Percentiles rank a stretch among this genome's conserved stretches.
These are phyloP conservation scores for Macrochelys suwanniensis DNA, from an alignment of 2,797 vertebrate genomes.

Conservation along the genomic window DNA sequence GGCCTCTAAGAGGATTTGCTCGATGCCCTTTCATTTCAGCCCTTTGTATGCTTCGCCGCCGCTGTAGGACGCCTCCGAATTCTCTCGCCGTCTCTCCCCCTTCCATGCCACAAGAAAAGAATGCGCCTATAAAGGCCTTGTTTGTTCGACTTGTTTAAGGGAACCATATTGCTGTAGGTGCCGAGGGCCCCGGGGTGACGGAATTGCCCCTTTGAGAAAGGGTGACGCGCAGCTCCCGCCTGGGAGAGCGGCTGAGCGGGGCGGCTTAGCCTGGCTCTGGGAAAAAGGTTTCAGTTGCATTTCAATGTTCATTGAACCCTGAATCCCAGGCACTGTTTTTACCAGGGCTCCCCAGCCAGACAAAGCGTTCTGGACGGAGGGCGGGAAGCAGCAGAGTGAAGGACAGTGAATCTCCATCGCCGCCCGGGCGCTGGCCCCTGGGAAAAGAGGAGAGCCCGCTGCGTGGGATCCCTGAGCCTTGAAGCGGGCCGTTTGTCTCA, in stretches of 20 bases:
- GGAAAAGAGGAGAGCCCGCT: background rate
- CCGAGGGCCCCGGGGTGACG: constrained; percentile 29
- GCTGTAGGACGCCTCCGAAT: constrained; percentile 63
- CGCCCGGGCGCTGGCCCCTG: background rate
- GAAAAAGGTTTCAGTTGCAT: constrained; percentile 74
- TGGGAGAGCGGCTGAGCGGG: constrained; percentile 17
- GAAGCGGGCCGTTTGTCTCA: background rate
- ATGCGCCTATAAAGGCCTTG: constrained; percentile 69
- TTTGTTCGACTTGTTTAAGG: constrained; percentile 64
- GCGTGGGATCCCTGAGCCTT: background rate
- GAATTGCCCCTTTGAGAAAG: constrained; percentile 55
- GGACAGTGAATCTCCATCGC: background rate
- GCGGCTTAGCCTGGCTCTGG: constrained; percentile 54
- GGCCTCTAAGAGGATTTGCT: constrained; percentile 79
- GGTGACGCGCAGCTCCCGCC: constrained; percentile 63
- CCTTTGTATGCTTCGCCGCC: constrained; percentile 67
- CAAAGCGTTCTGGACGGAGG: constrained; percentile 29
- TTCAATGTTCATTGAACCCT: constrained; percentile 72
- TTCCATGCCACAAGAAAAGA: constrained; percentile 72
- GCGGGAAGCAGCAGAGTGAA: constrained; percentile 14
- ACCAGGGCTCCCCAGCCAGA: constrained; percentile 43
- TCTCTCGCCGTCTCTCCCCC: constrained; percentile 55
- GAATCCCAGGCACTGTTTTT: constrained; percentile 41
- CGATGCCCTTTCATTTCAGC: constrained; percentile 66
- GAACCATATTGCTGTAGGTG: constrained; percentile 68